phyloP scores from a whole-genome alignment of 2,113 vertebrate genomes.

The Pygoscelis antarcticus region DNA sequence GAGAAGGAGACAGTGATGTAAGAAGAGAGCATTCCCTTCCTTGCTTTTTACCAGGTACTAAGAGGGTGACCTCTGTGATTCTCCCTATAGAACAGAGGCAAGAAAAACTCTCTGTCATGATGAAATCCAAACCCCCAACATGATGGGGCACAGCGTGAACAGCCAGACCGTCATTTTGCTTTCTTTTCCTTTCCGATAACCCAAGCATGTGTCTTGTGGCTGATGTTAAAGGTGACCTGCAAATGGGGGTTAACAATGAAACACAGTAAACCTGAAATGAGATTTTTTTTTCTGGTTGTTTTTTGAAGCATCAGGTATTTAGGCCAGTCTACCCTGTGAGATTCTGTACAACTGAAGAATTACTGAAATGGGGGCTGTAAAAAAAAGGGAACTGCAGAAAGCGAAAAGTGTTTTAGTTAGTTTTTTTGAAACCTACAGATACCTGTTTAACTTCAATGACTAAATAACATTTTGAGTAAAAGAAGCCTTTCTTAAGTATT shows the following conservation, averaged over 20 bases:
- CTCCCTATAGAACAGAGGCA: conserved; percentile 38
- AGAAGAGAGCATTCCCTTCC: conserved; percentile 27
- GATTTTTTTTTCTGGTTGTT: background rate
- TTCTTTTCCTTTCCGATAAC: conserved; percentile 34
- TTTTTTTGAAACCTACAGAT: background rate
- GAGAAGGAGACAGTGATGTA: conserved; percentile 30
- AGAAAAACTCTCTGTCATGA: conserved; percentile 46
- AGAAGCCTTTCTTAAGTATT: background rate
- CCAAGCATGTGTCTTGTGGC: background rate
- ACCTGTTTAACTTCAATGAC: background rate
- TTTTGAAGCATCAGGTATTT: background rate
- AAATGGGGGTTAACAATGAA: conserved; percentile 39
- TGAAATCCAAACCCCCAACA: conserved; percentile 28
- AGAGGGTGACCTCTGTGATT: conserved; percentile 32
- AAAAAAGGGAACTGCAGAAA: background rate
- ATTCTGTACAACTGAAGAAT: background rate
- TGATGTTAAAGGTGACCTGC: conserved; percentile 48
- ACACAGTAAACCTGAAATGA: conserved; percentile 37
- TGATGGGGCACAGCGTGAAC: conserved; percentile 12
- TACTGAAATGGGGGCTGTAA: background rate
- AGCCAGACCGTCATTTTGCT: conserved; percentile 20
- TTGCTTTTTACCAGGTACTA: conserved; percentile 35
- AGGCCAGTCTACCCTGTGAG: background rate
- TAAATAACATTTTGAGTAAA: background rate
- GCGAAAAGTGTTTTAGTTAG: background rate